Base-by-base conservation (phyloP, 1,140 invertebrate species). In the Heterodera schachtii region DNA sequence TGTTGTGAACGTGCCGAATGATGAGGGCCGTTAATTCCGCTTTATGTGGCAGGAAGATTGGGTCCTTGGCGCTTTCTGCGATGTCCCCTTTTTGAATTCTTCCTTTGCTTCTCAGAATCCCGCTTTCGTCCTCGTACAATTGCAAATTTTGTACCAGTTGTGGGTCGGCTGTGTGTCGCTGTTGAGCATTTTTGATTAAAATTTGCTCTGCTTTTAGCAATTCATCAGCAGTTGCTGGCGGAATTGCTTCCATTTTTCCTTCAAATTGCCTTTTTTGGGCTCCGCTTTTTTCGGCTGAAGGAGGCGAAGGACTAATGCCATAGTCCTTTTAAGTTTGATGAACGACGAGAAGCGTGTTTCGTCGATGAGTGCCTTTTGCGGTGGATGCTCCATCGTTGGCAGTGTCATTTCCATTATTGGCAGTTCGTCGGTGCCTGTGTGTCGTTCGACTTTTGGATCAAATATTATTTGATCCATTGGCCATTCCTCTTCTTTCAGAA, bases 31-130 rank as follows among this genome's bases (percentile, higher is more conserved):
- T 57, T 31, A 71, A 41, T 75, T 13, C 19, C 3, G 81, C 43
- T 3, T 82, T 8, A 9, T 69, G 49, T 21, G 82, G 82, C 21
- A 83, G 74, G 3, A 47, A 84, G 16, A 80, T 84, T 3, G 73
- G 82, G 6, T 73, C 16, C 16, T 44, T 81, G 49, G 49, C 47
- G 44, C 6, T 81, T 9, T 79, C 43, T 6, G n/a, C 46, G 8
- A 21, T 43, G 16, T 19, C 31, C 21, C 31, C 52, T 47, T 74
- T 19, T 4, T 82, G 13, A 11, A 78, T 46, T 44, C 70, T 31
- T 9, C 81, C 41, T 8, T 21, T 83, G 21, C 82, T 44, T 64
- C 81, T 5, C 60, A n/a, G 0, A 75, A 83, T 77, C 79, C 64
- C 67, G 8, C 47, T 19, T 5, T 82, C 46, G 19, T 82, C 81